Evolutionary conservation across 1,140 invertebrate species (phyloP), one percentile per base, ranked within the genome.

Genomic region (Chelonus insularis): DNA sequence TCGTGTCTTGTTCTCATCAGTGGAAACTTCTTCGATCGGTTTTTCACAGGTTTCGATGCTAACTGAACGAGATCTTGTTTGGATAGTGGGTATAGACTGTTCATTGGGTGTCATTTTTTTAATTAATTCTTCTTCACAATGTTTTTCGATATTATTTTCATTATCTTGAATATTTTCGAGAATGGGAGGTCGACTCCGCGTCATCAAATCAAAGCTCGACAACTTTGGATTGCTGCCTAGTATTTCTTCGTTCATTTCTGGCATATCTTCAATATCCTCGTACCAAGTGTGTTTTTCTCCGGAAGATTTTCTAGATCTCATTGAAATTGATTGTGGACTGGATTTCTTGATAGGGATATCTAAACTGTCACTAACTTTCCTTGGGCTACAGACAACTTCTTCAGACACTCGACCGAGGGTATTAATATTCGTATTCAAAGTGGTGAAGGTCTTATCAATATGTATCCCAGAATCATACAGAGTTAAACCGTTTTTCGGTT

Each of bases 321-420:
- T 59, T 1, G 66, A 70, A 4, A 63, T 58, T 8, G 62, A 52
- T 32, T 66, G 67, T 0, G 69, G 61, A 2, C 21, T 39, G 6
- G 63, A 60, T 23, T 62, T 72, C 12, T 68, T 68, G 8, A 36
- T 63, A 0, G 75, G 72, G 25, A 79, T 77, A 39, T 75, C 72
- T 16, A 76, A 43, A 37, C 62, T 75, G 14, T 73, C 67, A 63
- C 74, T 78, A 7, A 70, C 67, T 51, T 68, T 72, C 37, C 71
- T 64, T 0, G 72, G 69, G 8, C 62, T 71, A 21, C 57, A 50
- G 56, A 48, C 18, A 1, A 60, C 45, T 1, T 62, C 62, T 36
- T 72, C 65, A 25, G 23, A 5, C n/a, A 23, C 39, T 18, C n/a
- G 5, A 6, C 14, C 1, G 2, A 11, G 14, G 3, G 29, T 21